A percentile compares a stretch with the other conserved stretches of the same genome.
These are phyloP conservation scores for Thumatha senex DNA, from an alignment of 2,888 invertebrate genomes.

Conservation along the genomic window DNA sequence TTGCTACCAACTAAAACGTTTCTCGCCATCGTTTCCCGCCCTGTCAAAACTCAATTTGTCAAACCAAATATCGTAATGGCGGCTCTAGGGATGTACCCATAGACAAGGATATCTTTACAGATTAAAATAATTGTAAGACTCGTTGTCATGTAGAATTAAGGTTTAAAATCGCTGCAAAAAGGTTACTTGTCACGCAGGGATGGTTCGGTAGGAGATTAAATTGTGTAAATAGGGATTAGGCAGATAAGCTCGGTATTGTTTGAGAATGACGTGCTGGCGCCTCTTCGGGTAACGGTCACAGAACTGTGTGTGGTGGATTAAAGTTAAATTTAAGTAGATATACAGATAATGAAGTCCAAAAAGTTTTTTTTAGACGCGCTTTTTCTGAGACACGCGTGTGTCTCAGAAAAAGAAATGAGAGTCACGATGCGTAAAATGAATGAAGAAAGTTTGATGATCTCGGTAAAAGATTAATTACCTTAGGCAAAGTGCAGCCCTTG, in stretches of 20 bases:
- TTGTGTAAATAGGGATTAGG: constrained; percentile 82
- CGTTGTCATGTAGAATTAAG: constrained; percentile 54
- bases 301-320: constrained; percentile 64
- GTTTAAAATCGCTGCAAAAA: constrained; percentile 53
- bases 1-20: constrained; percentile 58
- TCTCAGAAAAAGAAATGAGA: background rate
- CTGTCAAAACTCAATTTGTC: constrained; percentile 82
- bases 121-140: constrained; percentile 34
- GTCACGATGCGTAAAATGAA: background rate
- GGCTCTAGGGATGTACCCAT: constrained; percentile 53
- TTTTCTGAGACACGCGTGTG: too few relatives aligned
- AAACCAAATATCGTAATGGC: constrained; percentile 75
- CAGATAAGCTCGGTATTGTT: constrained; percentile 76
- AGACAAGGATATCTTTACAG: constrained; percentile 39
- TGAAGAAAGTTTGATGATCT: constrained; percentile 4
- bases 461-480: too few relatives aligned
- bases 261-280: constrained; percentile 71
- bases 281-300: constrained; percentile 46
- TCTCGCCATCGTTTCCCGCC: constrained; percentile 66
- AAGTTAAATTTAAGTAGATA: constrained; percentile 41
- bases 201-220: constrained; percentile 67
- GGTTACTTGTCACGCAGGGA: constrained; percentile 35
- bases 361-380: too few relatives aligned
- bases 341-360: constrained; percentile 18
- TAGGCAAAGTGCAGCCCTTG: too few relatives aligned